phyloP scores from a whole-genome alignment of 2,113 vertebrate genomes.

The Crotalus viridis region DNA sequence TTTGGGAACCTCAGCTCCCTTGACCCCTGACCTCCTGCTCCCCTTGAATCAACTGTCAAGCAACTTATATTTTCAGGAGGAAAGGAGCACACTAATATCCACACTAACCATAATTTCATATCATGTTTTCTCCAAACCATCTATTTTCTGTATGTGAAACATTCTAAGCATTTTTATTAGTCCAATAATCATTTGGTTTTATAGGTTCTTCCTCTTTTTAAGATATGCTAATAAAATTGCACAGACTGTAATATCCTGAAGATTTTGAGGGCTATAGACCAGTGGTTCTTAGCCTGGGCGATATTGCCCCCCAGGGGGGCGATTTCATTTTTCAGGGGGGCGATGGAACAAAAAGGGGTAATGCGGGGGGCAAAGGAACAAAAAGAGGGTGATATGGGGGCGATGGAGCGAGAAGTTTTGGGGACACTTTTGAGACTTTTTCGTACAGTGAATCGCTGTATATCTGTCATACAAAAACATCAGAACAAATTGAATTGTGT shows the following conservation, averaged over 20 bases:
- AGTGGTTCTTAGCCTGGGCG: too few species aligned
- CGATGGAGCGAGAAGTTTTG: too few species aligned
- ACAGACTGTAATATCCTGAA: neutral
- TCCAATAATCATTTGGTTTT: neutral
- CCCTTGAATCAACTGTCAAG: neutral
- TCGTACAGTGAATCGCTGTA: too few species aligned
- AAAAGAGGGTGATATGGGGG: too few species aligned
- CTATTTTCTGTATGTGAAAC: neutral
- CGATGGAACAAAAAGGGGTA: too few species aligned
- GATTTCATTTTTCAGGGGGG: too few species aligned
- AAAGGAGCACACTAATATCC: neutral
- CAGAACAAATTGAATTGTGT: too few species aligned
- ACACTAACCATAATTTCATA: neutral
- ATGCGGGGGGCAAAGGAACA: too few species aligned
- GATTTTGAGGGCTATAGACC: neutral
- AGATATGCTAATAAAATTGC: neutral
- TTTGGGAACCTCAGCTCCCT: neutral
- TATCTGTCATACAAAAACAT: too few species aligned
- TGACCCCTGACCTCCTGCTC: neutral
- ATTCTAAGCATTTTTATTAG: neutral
- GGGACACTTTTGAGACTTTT: too few species aligned
- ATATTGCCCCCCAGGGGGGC: too few species aligned
- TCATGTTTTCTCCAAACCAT: neutral
- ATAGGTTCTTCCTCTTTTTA: neutral
- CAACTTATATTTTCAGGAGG: neutral